Evolutionary conservation across 2,797 vertebrate genomes (phyloP), one percentile per base, ranked within the genome.

Genomic region (Brachymystax lenok): DNA sequence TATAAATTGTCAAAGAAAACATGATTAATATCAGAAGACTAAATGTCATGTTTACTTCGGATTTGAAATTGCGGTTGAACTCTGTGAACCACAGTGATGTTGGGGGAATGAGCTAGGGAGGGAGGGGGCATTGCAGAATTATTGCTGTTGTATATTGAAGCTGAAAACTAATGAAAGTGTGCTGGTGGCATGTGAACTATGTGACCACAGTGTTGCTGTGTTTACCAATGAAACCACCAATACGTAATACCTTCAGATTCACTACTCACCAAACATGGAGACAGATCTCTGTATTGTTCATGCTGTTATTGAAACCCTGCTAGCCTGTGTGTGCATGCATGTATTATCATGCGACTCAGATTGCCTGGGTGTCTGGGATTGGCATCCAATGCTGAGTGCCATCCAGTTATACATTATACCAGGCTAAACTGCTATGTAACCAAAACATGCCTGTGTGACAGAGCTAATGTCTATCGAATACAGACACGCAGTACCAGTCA

Each of bases 11-110:
- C 64, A 17, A 30, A 67, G 28, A 33, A 67, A 67, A 67, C 27
- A 67, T 63, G 59, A 63, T 67, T 67, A 30, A 67, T 67, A 67
- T 67, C 27, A 67, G 30, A 33, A 35, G 64, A 30, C 28, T 67
- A 67, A 67, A 67, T 67, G 64, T 67, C 64, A 67, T 30, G 17
- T 33, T 17, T 6, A 67, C 28, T 30, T 33, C 17, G 2, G 4
- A 67, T 67, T 69, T 69, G 17, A 69, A 69, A 46, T 69, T n/a
- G 33, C 3, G n/a, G 68, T 46, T 69, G 68, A 69, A 46, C 35
- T 35, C 33, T 46, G 16, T 33, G 64, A 67, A 33, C 30, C 5
- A 8, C 28, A 30, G 28, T 67, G 28, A 67, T 67, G 30, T 30
- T 30, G 27, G 5, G 30, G 24, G 64, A 66, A 66, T 21, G 56